Evolutionary conservation across 2,113 vertebrate genomes (phyloP).

Genomic region (Catharus bicknelli): DNA sequence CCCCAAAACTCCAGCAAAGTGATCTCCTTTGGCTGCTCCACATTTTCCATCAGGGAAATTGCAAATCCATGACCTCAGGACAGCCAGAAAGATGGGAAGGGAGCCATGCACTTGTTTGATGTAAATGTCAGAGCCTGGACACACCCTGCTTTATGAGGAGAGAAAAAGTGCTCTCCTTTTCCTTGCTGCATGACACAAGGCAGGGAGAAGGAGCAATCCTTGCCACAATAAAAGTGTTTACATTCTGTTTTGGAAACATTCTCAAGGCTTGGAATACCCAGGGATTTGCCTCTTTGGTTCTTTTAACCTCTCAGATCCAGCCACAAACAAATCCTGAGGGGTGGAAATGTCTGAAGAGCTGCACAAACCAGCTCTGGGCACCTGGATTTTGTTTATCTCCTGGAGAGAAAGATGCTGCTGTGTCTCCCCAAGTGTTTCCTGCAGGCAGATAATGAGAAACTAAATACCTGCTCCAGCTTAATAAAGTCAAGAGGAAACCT

Average conservation of each 20-base stretch:
- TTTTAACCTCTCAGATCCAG: background rate
- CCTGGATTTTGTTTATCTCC: background rate
- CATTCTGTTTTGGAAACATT: conserved; percentile 43
- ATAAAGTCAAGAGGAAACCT: background rate
- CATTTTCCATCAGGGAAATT: background rate
- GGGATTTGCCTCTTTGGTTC: background rate
- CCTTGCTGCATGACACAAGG: background rate
- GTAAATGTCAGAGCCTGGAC: background rate
- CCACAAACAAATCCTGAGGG: background rate
- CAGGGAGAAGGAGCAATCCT: background rate
- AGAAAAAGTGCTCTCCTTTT: background rate
- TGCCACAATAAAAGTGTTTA: conserved; percentile 12
- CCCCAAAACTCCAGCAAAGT: background rate
- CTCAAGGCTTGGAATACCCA: background rate
- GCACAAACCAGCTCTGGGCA: background rate
- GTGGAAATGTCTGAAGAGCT: background rate
- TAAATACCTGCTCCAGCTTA: background rate
- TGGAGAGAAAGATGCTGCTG: background rate
- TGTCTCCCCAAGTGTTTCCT: background rate
- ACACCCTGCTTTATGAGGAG: conserved; percentile 49
- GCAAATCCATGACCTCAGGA: accelerated
- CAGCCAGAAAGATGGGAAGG: background rate
- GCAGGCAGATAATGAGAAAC: background rate
- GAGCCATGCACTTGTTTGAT: conserved; percentile 30
- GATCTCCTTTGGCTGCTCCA: background rate